phyloP scores from a whole-genome alignment of 2,888 invertebrate genomes.

The Andrena camellia region DNA sequence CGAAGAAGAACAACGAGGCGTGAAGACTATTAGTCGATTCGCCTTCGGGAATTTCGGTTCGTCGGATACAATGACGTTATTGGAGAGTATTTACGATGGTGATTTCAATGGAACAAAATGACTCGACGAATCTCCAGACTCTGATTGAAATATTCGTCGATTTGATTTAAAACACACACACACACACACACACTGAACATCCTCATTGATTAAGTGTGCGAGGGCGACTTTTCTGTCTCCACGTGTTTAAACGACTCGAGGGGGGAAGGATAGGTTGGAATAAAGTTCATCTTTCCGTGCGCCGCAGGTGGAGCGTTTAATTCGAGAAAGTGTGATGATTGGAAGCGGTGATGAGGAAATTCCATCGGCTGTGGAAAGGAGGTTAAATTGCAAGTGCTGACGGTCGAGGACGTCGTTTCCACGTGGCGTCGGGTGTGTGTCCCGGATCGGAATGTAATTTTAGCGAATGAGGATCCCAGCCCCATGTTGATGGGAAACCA shows the following conservation, averaged over 20 bases:
- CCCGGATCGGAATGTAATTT: slow-evolving; percentile 60
- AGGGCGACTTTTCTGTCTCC: background rate
- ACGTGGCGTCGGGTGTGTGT: slow-evolving; percentile 53
- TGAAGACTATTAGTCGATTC: background rate
- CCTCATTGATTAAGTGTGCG: too few relatives aligned
- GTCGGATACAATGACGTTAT: background rate
- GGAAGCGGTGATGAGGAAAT: slow-evolving; percentile 53
- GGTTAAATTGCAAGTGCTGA: slow-evolving; percentile 52
- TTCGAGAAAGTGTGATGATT: slow-evolving; percentile 52
- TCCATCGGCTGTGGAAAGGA: slow-evolving; percentile 46
- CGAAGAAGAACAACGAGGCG: background rate
- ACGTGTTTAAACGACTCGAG: slow-evolving; percentile 1
- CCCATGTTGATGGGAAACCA: background rate
- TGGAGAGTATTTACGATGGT: background rate
- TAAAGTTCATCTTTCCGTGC: slow-evolving; percentile 26
- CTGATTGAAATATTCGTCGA: background rate
- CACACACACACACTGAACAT: too few relatives aligned
- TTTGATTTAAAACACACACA: too few relatives aligned
- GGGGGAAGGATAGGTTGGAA: slow-evolving; percentile 20
- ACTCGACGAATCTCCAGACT: background rate
- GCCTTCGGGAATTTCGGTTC: background rate
- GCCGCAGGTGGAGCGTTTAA: slow-evolving; percentile 40
- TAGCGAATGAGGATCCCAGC: slow-evolving; percentile 24
- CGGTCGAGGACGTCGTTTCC: slow-evolving; percentile 43
- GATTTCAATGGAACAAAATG: background rate